Conservation (phyloP, 2,888 invertebrate species). For the Idaea aversata region DNA sequence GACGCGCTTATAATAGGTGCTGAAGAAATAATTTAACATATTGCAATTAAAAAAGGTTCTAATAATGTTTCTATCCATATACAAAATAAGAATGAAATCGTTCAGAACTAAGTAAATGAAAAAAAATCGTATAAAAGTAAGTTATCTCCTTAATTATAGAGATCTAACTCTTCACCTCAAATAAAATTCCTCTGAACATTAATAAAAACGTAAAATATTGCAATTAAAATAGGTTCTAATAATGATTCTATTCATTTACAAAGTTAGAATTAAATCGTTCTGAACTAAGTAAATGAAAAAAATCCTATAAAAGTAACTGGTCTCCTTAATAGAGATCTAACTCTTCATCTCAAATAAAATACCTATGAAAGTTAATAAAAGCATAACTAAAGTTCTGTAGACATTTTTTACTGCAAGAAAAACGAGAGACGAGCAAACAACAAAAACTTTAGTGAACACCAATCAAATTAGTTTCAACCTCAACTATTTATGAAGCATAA, state of each 20-base stretch:
- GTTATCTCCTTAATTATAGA: no score
- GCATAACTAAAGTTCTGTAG: conserved; percentile 13
- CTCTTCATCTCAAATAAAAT: neutral
- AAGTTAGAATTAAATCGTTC: no score
- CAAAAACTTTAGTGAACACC: conserved; percentile 26
- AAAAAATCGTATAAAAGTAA: no score
- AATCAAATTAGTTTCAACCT: conserved; percentile 37
- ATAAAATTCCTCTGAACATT: conserved; percentile 8
- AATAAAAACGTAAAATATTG: conserved; percentile 18
- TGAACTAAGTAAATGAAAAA: no score
- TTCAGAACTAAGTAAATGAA: no score
- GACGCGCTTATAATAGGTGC: conserved; percentile 38
- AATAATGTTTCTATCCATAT: neutral
- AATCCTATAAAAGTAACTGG: neutral
- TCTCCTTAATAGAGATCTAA: neutral
- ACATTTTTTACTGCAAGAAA: conserved; percentile 18
- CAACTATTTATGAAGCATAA: conserved; percentile 34
- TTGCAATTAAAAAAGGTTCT: conserved; percentile 7
- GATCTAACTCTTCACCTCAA: no score
- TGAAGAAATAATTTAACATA: conserved; percentile 34
- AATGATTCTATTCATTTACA: neutral
- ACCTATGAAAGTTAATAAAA: conserved; percentile 17
- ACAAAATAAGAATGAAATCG: neutral
- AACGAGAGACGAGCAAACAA: conserved; percentile 20
- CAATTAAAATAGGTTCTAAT: conserved; percentile 5